Base-by-base conservation (phyloP, 1,140 invertebrate genomes). In the Tetramorium parvispinum region DNA sequence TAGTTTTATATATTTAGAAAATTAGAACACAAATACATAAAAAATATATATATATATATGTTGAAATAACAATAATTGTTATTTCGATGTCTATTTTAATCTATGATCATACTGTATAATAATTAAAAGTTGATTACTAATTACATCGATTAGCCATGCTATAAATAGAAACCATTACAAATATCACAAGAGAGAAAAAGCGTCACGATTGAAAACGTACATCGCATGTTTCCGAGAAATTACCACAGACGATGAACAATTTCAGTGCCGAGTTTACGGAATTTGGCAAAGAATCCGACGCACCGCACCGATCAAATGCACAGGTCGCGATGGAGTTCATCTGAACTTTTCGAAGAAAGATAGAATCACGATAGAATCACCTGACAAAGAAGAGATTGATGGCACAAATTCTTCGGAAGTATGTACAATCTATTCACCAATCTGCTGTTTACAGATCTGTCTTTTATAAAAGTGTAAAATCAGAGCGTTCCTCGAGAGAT, bases 311-410 rank as follows among this genome's bases (percentile, higher is more conserved):
- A 82, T 83, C 79, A 75, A 49, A 46, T 37, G 53, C 18, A 37
- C 24, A 32, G 21, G 1, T 21, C 46, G 63, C 49, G 78, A 73
- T 61, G 53, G 53, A 75, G 55, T 73, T 82, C 8, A 59, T 73
- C n/a, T 4, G 18, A 75, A 75, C 79, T 75, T 59, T 7, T 73
- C 8, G 24, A 46, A 21, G 53, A 21, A 83, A 32, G 32, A 32
- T 32, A 4, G 32, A 32, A 32, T 32, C 32, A 83, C 79, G 43
- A 83, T 59, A 21, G 40, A 75, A 75, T 83, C 68, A 61, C 68
- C 68, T 83, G 68, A 83, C 79, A 75, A 61, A 61, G 68, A 37
- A 61, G 21, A 81, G 79, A 83, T 83, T 75, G 79, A 83, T 83
- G 37, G 21, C 40, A 32, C 24, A 18, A 71, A 82, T 57, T 59